Evolutionary conservation across 2,888 invertebrate genomes (phyloP).

Genomic region (Bibio marci): DNA sequence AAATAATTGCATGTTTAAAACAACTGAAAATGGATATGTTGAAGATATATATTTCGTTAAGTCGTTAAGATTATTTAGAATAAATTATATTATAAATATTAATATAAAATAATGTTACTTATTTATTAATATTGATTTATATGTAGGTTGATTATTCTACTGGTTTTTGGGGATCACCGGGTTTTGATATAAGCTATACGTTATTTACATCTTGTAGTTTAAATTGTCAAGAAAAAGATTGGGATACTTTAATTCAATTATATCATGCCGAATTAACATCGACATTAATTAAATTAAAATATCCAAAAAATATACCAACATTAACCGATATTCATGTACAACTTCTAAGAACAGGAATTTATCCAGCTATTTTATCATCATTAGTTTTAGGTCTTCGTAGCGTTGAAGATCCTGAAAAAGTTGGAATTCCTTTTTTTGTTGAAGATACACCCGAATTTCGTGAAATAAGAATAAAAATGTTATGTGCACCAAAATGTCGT

Average conservation of each 20-base stretch:
- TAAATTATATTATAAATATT: too few species aligned
- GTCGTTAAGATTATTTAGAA: too few species aligned
- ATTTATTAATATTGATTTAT: neutral
- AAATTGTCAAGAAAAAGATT: neutral
- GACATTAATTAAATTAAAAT: neutral
- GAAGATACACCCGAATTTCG: neutral
- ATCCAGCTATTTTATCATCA: neutral
- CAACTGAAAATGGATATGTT: neutral
- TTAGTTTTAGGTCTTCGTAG: neutral
- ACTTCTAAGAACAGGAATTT: neutral
- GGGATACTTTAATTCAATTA: neutral
- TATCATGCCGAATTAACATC: neutral
- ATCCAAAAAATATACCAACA: neutral
- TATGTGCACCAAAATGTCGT: neutral
- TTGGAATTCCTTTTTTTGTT: neutral
- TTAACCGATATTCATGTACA: neutral
- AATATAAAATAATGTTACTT: too few species aligned
- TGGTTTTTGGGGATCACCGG: conserved; percentile 1
- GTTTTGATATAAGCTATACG: neutral
- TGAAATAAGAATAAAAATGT: neutral
- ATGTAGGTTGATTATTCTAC: conserved; percentile 2
- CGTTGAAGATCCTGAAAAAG: neutral
- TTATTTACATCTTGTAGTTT: neutral
- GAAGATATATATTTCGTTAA: neutral
- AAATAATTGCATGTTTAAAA: conserved; percentile 3